Base-by-base conservation (phyloP, 1,140 invertebrate genomes). In the Hycleus cichorii region DNA sequence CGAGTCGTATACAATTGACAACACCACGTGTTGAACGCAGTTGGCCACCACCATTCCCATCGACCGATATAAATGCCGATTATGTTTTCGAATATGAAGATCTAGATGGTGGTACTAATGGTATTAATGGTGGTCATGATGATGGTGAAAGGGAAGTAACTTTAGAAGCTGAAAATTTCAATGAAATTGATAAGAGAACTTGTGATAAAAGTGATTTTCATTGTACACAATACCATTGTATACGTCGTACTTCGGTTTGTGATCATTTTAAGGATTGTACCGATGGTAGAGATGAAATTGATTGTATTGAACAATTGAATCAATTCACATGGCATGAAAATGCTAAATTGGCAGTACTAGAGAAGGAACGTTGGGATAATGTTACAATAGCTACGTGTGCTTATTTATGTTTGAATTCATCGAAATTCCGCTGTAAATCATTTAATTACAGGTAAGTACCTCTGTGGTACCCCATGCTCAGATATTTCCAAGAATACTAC, bases 171-270 rank as follows among this genome's bases (percentile, higher is more conserved):
- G 63, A 65, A 51, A 62, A 67, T 44, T 24, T 60, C 2, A 32
- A 10, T 7, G 9, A 42, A 39, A 39, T 46, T 10, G 32, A 39
- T 9, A 53, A 46, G 27, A 26, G 27, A 38, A 49, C 49, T 32
- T 67, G 65, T 47, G 57, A 48, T 5, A 57, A 64, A 4, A 55
- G 57, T 27, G 64, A 66, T 48, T 74, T 71, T 56, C 32, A 62
- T 46, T 74, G 72, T 47, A 57, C 46, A 24, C 40, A 57, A 11
- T 57, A 63, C 6, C 51, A 43, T 18, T 95, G 92, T 69, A 86
- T 95, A 46, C 78, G 83, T 0, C 73, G 75, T 38, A 72, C 74
- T 3, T 83, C 80, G 79, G 76, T 85, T 0, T 92, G 90, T 75
- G 87, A 92, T 72, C 82, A 38, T 39, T 40, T 63, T 49, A 25